Conservation (phyloP, 2,113 vertebrate species). For the Sebastes fasciatus region DNA sequence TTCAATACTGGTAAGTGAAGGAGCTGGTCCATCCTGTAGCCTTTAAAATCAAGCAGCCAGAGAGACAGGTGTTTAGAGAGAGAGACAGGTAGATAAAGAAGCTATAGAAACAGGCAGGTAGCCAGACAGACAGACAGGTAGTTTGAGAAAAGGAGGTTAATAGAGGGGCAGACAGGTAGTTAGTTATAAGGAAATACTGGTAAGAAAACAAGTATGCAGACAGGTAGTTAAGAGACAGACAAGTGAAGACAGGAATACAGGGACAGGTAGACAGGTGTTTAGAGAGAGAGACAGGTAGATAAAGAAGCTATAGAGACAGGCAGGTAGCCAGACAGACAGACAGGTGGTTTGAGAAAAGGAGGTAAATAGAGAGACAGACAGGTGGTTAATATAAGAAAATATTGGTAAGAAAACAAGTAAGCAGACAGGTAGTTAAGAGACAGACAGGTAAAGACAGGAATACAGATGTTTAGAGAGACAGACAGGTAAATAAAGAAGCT, state of each 20-base stretch:
- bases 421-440: background rate
- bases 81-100: background rate
- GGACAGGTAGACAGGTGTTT: background rate
- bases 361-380: background rate
- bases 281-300: background rate
- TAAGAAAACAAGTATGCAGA: too few species aligned
- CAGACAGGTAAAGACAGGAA: background rate
- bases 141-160: background rate
- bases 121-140: background rate
- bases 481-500: background rate
- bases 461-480: background rate
- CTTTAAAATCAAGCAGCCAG: background rate
- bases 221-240: too few species aligned
- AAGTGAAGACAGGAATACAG: too few species aligned
- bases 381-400: background rate
- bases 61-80: background rate
- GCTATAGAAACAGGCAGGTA: background rate
- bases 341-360: background rate
- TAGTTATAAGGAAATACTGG: too few species aligned
- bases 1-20: background rate
- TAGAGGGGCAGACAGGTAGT: background rate
- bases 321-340: background rate
- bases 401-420: background rate
- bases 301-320: background rate
- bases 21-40: background rate